phyloP scores from a whole-genome alignment of 92 coral and sea anemone species.

The Epizoanthus scotinus region DNA sequence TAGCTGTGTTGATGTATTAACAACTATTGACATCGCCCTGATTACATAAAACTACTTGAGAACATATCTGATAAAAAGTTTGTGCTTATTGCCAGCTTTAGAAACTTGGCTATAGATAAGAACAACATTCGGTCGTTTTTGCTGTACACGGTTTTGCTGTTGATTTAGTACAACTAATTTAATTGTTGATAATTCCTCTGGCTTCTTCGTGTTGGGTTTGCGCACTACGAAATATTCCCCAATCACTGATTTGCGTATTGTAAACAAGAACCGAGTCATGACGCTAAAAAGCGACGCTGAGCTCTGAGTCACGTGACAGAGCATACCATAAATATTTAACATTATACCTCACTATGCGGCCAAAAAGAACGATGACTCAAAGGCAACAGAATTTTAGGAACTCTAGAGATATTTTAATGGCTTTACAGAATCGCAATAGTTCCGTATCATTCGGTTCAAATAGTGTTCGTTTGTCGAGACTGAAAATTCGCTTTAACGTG shows the following conservation, averaged over 20 bases:
- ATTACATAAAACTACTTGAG: not conserved
- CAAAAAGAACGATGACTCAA: not conserved
- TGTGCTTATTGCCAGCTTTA: not conserved
- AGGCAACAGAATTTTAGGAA: not conserved
- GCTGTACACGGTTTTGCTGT: no score
- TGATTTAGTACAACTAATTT: no score
- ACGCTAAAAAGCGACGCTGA: slow-evolving; percentile 25
- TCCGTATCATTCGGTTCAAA: no score
- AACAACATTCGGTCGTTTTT: no score
- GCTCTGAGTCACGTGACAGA: slow-evolving; percentile 27
- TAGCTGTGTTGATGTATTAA: not conserved
- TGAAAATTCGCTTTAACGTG: no score
- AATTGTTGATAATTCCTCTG: no score
- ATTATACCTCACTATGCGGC: not conserved
- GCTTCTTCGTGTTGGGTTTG: not conserved
- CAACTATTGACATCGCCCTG: not conserved
- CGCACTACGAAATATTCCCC: not conserved
- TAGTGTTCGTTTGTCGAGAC: no score
- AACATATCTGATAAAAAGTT: not conserved
- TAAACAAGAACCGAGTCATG: not conserved
- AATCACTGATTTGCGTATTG: not conserved
- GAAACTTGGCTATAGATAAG: no score
- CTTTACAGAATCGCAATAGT: no score
- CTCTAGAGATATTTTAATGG: not conserved
- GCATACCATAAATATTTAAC: slow-evolving; percentile 29